Evolutionary conservation across 2,888 invertebrate genomes (phyloP).

Genomic region (Microctonus brassicae): DNA sequence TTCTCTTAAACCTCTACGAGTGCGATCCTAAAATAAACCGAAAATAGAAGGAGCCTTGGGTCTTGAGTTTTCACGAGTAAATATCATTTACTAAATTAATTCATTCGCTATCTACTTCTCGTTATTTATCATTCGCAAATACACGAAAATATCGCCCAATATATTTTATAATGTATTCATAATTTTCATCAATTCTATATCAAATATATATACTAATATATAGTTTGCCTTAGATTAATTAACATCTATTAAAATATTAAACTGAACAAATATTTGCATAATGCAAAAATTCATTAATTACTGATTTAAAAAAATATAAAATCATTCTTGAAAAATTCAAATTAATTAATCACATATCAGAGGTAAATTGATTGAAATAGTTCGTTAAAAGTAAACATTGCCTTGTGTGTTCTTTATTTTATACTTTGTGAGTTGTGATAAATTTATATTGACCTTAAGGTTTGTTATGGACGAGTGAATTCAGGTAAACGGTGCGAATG

Average conservation of each 20-base stretch:
- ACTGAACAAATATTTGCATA: too few species aligned
- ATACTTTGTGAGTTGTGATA: not conserved
- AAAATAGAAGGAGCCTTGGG: conserved; percentile 9
- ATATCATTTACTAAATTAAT: conserved; percentile 48
- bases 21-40: not conserved
- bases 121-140: conserved; percentile 44
- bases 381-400: not conserved
- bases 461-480: not conserved
- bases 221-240: too few species aligned
- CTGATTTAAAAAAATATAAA: not conserved
- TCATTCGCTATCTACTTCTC: conserved; percentile 34
- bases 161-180: too few species aligned
- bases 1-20: conserved; percentile 6
- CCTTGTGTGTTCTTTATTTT: not conserved
- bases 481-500: not conserved
- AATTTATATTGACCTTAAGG: not conserved
- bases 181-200: too few species aligned
- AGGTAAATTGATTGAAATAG: not conserved
- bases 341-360: too few species aligned
- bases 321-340: too few species aligned
- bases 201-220: too few species aligned
- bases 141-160: conserved; percentile 42
- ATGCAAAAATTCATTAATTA: too few species aligned
- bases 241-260: too few species aligned
- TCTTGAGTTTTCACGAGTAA: conserved; percentile 42